Evolutionary conservation across 2,888 invertebrate genomes (phyloP).

Genomic region (Schizotus pectinicornis): DNA sequence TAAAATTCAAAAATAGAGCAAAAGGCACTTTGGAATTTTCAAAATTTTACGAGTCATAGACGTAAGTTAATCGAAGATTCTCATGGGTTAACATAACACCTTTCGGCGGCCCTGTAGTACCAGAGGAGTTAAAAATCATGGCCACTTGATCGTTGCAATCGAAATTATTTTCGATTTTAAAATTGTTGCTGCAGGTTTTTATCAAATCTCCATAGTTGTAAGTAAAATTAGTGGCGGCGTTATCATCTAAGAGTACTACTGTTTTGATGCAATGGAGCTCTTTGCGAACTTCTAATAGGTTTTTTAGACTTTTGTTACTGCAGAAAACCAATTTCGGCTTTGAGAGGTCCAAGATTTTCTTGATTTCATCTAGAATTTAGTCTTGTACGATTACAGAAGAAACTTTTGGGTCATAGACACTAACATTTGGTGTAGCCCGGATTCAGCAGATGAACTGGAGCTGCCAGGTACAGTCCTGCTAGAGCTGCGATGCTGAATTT

Average conservation of each 20-base stretch:
- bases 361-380: conserved; percentile 9
- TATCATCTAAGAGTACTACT: too few species aligned
- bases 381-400: background rate
- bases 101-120: too few species aligned
- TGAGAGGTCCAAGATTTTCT: background rate
- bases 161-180: background rate
- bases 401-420: background rate
- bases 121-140: background rate
- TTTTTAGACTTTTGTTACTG: background rate
- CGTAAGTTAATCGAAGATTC: too few species aligned
- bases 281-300: background rate
- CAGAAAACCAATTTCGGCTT: conserved; percentile 5
- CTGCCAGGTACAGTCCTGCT: background rate
- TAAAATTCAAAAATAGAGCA: background rate
- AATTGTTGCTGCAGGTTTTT: background rate
- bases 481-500: background rate
- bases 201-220: too few species aligned
- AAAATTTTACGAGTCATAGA: background rate
- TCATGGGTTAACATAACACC: too few species aligned
- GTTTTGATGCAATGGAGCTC: background rate
- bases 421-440: conserved; percentile 9
- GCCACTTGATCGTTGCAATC: background rate
- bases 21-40: background rate
- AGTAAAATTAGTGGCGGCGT: too few species aligned
- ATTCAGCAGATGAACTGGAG: background rate